phyloP scores from a whole-genome alignment of 2,888 invertebrate genomes.

The Listrodromus nycthemerus region DNA sequence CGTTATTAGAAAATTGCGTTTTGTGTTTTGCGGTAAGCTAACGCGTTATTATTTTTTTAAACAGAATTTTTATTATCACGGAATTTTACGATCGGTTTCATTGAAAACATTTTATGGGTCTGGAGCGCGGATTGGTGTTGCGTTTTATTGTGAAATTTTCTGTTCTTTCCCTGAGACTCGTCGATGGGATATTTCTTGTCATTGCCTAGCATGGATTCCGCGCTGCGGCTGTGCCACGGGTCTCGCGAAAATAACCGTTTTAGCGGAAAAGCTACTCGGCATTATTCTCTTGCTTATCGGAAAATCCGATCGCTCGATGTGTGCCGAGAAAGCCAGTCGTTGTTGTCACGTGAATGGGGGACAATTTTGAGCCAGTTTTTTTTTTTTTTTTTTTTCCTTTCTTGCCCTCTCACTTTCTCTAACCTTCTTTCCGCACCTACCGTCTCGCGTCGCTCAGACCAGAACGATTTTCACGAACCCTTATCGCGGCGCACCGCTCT shows the following conservation, averaged over 20 bases:
- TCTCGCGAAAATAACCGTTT: conserved; percentile 73
- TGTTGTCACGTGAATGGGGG: conserved; percentile 71
- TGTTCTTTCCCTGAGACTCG: conserved; percentile 34
- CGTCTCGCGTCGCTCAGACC: conserved; percentile 48
- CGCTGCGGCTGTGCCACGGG: conserved; percentile 47
- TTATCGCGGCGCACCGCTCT: conserved; percentile 49
- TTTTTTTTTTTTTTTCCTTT: background rate
- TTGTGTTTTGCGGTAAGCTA: no score
- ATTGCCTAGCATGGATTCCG: conserved; percentile 1
- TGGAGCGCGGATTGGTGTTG: background rate
- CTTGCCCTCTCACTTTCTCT: conserved; percentile 47
- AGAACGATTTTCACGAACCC: conserved; percentile 56
- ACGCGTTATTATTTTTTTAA: no score
- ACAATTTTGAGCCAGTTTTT: conserved; percentile 79
- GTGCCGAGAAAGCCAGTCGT: conserved; percentile 44
- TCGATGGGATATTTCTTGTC: conserved; percentile 27
- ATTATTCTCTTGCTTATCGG: conserved; percentile 74
- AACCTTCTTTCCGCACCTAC: conserved; percentile 33
- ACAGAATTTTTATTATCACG: background rate
- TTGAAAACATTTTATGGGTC: background rate
- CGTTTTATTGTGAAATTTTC: background rate
- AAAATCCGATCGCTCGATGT: conserved; percentile 71
- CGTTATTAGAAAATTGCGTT: no score
- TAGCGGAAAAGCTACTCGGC: conserved; percentile 69
- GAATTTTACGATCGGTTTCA: background rate